Conservation (phyloP, 1,140 invertebrate species). For the Piezodorus guildinii region DNA sequence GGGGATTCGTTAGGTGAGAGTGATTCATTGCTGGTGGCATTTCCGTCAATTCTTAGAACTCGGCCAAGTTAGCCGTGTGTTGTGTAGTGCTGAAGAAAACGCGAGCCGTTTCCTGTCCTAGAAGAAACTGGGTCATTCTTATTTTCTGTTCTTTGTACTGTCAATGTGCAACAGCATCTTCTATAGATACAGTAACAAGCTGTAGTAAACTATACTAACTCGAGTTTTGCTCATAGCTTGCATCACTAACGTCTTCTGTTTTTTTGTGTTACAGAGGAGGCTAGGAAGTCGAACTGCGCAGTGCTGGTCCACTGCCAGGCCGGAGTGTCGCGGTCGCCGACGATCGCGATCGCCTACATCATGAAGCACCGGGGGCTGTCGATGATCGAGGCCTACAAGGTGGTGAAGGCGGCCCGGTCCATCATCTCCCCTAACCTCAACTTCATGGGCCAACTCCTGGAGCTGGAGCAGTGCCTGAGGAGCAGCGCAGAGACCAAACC, state of each 20-base stretch:
- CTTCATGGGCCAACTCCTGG: constrained; percentile 89
- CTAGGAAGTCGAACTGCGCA: constrained; percentile 58
- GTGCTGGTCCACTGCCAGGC: constrained; percentile 92
- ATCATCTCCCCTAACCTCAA: constrained; percentile 96
- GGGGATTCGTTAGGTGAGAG: background rate
- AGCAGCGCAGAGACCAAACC: constrained; percentile 31
- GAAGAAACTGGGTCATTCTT: too few species aligned
- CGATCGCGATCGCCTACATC: constrained; percentile 87
- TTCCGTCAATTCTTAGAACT: background rate
- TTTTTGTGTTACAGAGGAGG: constrained; percentile 63
- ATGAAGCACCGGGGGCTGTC: constrained; percentile 77
- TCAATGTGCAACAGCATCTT: too few species aligned
- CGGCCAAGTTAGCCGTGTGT: too few species aligned
- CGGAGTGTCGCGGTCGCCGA: constrained; percentile 86
- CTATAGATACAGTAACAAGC: too few species aligned
- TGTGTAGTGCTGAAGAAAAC: too few species aligned
- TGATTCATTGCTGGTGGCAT: background rate
- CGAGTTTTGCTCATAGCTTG: too few species aligned
- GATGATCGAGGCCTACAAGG: constrained; percentile 82
- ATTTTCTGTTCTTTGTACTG: too few species aligned
- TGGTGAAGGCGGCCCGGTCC: constrained; percentile 70
- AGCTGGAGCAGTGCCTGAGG: constrained; percentile 64
- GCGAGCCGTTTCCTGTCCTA: too few species aligned
- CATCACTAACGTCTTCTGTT: too few species aligned
- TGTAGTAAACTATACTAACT: too few species aligned